Evolutionary conservation across 2,113 vertebrate species (phyloP).

Genomic region (Corydoras sp.): DNA sequence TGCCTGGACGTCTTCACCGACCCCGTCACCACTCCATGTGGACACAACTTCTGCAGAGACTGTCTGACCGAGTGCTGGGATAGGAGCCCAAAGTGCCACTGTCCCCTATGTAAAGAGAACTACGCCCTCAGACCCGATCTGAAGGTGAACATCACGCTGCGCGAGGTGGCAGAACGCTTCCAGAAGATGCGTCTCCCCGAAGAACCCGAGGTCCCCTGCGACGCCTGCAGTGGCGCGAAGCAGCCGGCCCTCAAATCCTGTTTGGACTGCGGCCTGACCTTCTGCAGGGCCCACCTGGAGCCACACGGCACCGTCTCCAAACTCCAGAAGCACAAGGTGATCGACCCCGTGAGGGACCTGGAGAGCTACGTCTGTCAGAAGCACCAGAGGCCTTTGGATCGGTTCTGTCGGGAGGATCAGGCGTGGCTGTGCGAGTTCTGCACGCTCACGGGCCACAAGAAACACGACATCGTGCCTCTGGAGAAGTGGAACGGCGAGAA

Average conservation of each 20-base stretch:
- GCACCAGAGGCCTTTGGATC: not conserved
- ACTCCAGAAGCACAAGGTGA: not conserved
- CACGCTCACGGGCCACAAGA: too few species aligned
- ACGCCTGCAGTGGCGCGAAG: not conserved
- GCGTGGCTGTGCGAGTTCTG: not conserved
- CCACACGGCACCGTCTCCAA: not conserved
- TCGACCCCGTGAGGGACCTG: not conserved
- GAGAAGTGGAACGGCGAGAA: too few species aligned
- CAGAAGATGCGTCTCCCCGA: slow-evolving; percentile 7
- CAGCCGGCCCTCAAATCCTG: not conserved
- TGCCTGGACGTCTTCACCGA: slow-evolving; percentile 21
- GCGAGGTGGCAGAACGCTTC: slow-evolving; percentile 48
- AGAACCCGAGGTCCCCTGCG: not conserved
- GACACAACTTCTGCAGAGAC: slow-evolving; percentile 35
- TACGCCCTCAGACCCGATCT: slow-evolving; percentile 11
- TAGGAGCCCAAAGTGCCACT: not conserved
- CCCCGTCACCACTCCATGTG: slow-evolving; percentile 29
- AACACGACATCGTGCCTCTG: too few species aligned
- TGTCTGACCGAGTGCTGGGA: slow-evolving; percentile 18
- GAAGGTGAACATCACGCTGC: slow-evolving; percentile 41
- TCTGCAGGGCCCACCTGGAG: not conserved
- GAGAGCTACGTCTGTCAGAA: not conserved
- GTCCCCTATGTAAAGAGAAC: slow-evolving; percentile 26
- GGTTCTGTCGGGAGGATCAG: not conserved
- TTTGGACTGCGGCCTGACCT: not conserved